Conservation (phyloP, 1,140 invertebrate species). For the Pseudomyrmex sp. region DNA sequence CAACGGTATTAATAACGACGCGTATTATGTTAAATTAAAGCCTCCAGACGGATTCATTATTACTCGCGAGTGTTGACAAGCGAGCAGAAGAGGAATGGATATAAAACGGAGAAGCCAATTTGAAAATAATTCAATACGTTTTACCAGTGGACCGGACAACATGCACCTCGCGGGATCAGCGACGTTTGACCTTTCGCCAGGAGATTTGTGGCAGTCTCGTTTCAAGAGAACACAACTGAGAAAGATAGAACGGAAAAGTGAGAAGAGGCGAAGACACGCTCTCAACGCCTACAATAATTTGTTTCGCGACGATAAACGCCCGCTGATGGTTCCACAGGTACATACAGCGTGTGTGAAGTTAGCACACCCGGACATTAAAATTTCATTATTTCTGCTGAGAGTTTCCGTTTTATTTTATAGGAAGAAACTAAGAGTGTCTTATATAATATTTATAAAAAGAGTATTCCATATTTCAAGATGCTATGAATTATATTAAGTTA, state of each 20-base stretch:
- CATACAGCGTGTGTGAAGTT: background rate
- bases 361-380: background rate
- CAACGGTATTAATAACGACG: slow-evolving; percentile 61
- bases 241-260: slow-evolving; percentile 39
- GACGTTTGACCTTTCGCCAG: slow-evolving; percentile 45
- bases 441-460: too few relatives aligned
- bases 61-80: slow-evolving; percentile 33
- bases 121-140: slow-evolving; percentile 63
- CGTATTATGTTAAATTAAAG: slow-evolving; percentile 53
- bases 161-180: slow-evolving; percentile 52
- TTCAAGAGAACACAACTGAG: slow-evolving; percentile 40
- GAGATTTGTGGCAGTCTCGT: slow-evolving; percentile 66
- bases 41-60: slow-evolving; percentile 45
- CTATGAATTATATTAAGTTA: too few relatives aligned
- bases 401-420: background rate
- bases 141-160: slow-evolving; percentile 43
- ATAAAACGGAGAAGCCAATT: slow-evolving; percentile 50
- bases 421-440: slow-evolving; percentile 1
- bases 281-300: slow-evolving; percentile 12
- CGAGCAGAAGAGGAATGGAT: slow-evolving; percentile 13
- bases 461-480: too few relatives aligned
- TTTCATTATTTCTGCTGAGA: too few relatives aligned
- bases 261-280: slow-evolving; percentile 29
- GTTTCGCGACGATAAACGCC: slow-evolving; percentile 21
- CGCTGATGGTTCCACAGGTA: background rate